A percentile compares a stretch with the other conserved stretches of the same genome.
These are phyloP conservation scores for Oreotragus oreotragus DNA, from an alignment of 2,113 vertebrate species.

Conservation along the genomic window DNA sequence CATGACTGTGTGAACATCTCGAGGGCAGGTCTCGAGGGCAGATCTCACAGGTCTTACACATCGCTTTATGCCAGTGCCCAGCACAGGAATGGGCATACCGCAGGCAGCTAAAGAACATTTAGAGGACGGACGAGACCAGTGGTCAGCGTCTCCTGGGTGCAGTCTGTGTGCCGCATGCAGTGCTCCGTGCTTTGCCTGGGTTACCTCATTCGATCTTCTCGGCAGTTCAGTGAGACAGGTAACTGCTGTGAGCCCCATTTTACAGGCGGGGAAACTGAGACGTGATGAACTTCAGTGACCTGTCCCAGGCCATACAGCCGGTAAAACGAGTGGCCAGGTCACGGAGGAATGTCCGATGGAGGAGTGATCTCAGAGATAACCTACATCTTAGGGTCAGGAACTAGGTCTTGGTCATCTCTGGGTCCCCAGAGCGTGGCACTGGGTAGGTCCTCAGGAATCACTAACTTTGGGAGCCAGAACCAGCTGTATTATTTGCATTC, in stretches of 20 bases:
- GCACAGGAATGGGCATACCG: neutral
- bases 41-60: neutral
- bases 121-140: neutral
- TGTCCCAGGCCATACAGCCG: neutral
- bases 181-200: neutral
- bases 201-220: neutral
- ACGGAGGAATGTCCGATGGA: rapidly evolving
- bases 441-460: neutral
- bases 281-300: neutral
- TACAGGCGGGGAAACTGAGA: neutral
- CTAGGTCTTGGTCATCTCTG: neutral
- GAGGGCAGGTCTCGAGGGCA: neutral
- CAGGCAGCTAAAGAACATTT: neutral
- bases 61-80: neutral
- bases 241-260: neutral
- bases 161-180: neutral
- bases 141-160: neutral
- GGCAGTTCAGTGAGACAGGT: neutral
- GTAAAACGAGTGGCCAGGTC: neutral
- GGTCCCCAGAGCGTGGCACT: neutral
- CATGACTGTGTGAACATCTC: neutral
- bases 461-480: neutral
- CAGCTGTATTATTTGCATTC: neutral
- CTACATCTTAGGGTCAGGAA: neutral
- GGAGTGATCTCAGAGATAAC: neutral